Evolutionary conservation across 2,113 vertebrate genomes (phyloP), one percentile per base, ranked within the genome.

Genomic region (Mormyrus iriodes): DNA sequence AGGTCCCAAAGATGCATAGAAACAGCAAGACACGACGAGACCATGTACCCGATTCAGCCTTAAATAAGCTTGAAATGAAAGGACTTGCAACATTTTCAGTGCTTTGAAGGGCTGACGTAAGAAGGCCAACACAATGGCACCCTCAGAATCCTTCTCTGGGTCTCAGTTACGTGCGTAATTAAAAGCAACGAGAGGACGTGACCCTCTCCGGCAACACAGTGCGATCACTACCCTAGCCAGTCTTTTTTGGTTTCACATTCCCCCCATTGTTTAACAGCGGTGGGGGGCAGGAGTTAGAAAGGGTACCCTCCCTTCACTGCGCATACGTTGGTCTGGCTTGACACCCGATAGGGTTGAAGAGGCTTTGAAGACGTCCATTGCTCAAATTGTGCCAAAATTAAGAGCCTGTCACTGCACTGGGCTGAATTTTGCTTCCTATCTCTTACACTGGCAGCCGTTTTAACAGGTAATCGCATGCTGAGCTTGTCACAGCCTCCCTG

Each of bases 231-330:
- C 42, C 5, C n/a, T 42, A 5, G 88, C 27, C 48, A 88, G 61
- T 84, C 5, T 3, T 55, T 27, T 49, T 73, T 35, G 44, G 53
- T 10, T 90, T 93, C 90, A 90, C 15, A 53, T 94, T 92, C 89
- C 91, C 73, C 89, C 84, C 69, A 69, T 61, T 92, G 83, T 88
- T 69, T 76, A 83, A 89, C 2, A 24, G 31, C 51, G 10, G 15
- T 7, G 31, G 31, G 51, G 10, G 46, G 53, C 73, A 79, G 39
- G 52, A 44, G 13, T 6, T 31, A 85, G 49, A 79, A 91, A 92
- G 90, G 17, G 89, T 90, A 86, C 24, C 89, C 82, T 69, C 90
- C 90, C 90, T 91, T 86, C 55, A 58, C 44, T 73, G 55, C 85
- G 87, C 1, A 12, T 55, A 89, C 87, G 48, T 19, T 6, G 49